Conservation (phyloP, 2,888 invertebrate species). For the Blastobasis lacticolella region DNA sequence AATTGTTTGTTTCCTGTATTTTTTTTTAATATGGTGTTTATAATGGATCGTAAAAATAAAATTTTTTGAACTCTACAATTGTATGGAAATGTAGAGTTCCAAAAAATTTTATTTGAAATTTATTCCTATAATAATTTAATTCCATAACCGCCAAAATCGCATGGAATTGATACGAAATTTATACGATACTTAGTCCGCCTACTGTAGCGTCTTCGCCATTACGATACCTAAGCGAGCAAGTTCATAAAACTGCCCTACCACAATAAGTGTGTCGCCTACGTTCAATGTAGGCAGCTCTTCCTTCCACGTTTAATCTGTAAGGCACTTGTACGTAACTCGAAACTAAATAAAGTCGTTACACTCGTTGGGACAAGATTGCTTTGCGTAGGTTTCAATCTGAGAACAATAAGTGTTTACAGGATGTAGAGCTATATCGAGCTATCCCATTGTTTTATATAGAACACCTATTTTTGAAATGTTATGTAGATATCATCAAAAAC, state of each 20-base stretch:
- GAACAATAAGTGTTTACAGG: neutral
- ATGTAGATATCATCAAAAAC: too few species aligned
- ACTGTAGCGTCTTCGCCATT: slow-evolving; percentile 15
- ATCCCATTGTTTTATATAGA: too few species aligned
- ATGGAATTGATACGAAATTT: neutral
- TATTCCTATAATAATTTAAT: too few species aligned
- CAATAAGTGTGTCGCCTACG: slow-evolving; percentile 32
- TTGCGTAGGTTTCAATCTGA: slow-evolving; percentile 1
- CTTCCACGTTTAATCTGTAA: slow-evolving; percentile 9
- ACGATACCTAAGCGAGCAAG: slow-evolving; percentile 13
- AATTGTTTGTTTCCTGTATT: too few species aligned
- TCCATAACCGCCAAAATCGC: too few species aligned
- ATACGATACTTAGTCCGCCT: neutral
- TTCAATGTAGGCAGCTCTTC: slow-evolving; percentile 11
- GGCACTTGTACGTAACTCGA: slow-evolving; percentile 1
- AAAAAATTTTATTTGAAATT: too few species aligned
- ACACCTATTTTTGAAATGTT: too few species aligned
- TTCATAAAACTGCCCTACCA: slow-evolving; percentile 53
- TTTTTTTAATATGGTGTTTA: too few species aligned
- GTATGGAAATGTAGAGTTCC: too few species aligned
- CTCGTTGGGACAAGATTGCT: neutral
- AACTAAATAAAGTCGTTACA: slow-evolving; percentile 1
- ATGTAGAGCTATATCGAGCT: too few species aligned
- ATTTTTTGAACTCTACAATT: too few species aligned
- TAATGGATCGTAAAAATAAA: too few species aligned